Evolutionary conservation across 2,113 vertebrate genomes (phyloP), one percentile per base, ranked within the genome.

Genomic region (Carassius auratus): DNA sequence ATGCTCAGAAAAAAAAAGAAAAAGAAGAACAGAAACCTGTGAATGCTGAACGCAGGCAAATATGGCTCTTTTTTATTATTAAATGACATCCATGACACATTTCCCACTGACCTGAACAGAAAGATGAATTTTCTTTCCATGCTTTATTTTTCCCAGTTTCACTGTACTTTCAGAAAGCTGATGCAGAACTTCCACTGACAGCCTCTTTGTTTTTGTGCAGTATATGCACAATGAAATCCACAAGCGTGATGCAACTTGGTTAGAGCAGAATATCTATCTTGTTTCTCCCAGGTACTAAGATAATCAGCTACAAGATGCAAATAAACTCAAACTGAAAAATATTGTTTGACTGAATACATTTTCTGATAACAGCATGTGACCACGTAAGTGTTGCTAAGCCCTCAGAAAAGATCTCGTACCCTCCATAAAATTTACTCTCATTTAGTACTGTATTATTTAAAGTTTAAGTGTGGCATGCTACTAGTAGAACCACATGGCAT

Each of bases 141-240:
- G 19, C 42, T 71, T 84, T 80, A 74, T 15, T 66, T 38, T 76
- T 81, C 19, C n/a, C 33, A 8, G 77, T 79, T 83, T 83, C 68
- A 83, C 21, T 83, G 66, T 52, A 15, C 76, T 76, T 45, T 36
- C 21, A 33, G 57, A 73, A 83, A 61, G 82, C 76, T 87, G 86
- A 87, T 78, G 86, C 61, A 84, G 55, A 59, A 73, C 66, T 84
- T 80, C 30, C 74, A 52, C 76, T 64, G 81, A 45, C 86, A 81
- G 59, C 48, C 59, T 76, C 42, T 81, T 78, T 80, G 57, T 76
- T 61, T 45, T 57, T 88, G 42, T 52, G 78, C 66, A 62, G 76
- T 21, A 74, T 36, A 73, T 48, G 55, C 82, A 57, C 75, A 80
- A 61, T 62, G 76, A 55, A 68, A 78, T 86, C 66, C 52, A 59